Evolutionary conservation across 2,797 vertebrate species (phyloP).

Genomic region (Benthosema pterotum): DNA sequence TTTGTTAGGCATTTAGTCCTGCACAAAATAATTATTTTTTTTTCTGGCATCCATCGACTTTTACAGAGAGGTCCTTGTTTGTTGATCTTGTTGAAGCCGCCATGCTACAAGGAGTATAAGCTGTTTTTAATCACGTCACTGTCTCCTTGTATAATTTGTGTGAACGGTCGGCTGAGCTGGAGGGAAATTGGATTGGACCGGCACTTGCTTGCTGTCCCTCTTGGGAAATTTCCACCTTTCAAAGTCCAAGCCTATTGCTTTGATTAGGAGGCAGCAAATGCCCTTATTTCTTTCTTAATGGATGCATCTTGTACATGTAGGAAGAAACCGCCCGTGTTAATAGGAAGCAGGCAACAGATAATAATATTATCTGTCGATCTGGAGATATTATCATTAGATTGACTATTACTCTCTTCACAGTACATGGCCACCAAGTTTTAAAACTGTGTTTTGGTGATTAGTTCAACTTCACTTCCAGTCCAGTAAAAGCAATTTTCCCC

Average conservation of each 20-base stretch:
- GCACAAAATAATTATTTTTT: neutral
- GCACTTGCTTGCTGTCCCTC: conserved; percentile 35
- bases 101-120: conserved; percentile 38
- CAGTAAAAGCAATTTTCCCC: too few species aligned
- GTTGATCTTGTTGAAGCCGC: conserved; percentile 46
- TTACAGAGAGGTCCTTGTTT: conserved; percentile 22
- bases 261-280: conserved; percentile 43
- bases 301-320: conserved; percentile 25
- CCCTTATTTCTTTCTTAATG: conserved; percentile 28
- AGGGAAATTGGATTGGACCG: conserved; percentile 69
- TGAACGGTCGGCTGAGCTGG: conserved; percentile 60
- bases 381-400: too few species aligned
- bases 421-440: too few species aligned
- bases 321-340: conserved; percentile 9
- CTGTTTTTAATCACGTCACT: conserved; percentile 57
- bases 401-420: too few species aligned
- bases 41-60: neutral
- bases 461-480: too few species aligned
- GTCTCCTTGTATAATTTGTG: conserved; percentile 67
- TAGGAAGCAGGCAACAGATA: too few species aligned
- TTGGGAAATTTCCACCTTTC: conserved; percentile 62
- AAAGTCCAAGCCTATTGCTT: conserved; percentile 43
- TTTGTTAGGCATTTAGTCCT: too few species aligned
- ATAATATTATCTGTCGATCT: too few species aligned
- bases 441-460: too few species aligned